Evolutionary conservation across 2,888 invertebrate genomes (phyloP).

Genomic region (Rhopalosiphum nymphaeae): DNA sequence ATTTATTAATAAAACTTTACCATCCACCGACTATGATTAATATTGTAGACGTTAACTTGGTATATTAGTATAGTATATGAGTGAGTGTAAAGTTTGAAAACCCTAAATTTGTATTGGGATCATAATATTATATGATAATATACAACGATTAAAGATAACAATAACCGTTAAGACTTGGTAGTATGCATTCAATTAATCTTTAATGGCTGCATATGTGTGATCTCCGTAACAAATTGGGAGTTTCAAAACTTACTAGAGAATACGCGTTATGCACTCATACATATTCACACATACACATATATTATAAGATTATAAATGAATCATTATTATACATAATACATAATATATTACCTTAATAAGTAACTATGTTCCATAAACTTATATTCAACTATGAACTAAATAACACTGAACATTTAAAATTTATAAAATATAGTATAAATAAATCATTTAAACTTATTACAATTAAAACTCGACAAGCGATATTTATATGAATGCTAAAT

Average conservation of each 20-base stretch:
- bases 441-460: neutral
- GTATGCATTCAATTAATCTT: neutral
- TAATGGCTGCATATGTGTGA: neutral
- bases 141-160: constrained; percentile 4
- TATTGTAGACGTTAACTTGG: neutral
- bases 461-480: neutral
- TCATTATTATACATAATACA: neutral
- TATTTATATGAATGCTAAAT: neutral
- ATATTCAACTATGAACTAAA: neutral
- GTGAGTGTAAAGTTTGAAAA: neutral
- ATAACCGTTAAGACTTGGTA: neutral
- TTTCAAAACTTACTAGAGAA: neutral
- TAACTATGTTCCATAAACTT: neutral
- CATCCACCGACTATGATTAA: neutral
- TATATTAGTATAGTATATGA: neutral
- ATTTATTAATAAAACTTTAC: neutral
- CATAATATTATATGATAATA: constrained; percentile 7
- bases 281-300: neutral
- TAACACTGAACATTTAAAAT: constrained; percentile 9
- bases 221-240: neutral
- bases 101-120: neutral
- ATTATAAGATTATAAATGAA: neutral
- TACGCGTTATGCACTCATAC: neutral
- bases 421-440: constrained; percentile 1
- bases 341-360: neutral